Evolutionary conservation across 2,113 vertebrate genomes (phyloP), one percentile per base, ranked within the genome.

Genomic region (Entelurus aequoreus): DNA sequence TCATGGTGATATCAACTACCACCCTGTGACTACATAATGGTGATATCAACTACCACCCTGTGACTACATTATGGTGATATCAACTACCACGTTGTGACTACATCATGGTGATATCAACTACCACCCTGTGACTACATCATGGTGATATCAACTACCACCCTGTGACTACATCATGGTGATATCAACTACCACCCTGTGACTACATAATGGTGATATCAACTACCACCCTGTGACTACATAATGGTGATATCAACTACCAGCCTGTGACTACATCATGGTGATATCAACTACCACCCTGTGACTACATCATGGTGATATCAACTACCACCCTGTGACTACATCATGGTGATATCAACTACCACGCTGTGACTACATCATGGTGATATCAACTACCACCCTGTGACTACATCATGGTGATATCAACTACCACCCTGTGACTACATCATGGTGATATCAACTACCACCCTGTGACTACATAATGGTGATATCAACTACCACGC

Each of bases 231-330:
- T 72, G 75, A n/a, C n/a, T n/a, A n/a, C n/a, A n/a, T n/a, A n/a
- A n/a, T n/a, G n/a, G n/a, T n/a, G n/a, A n/a, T 72, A 65, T 77
- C 78, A 82, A 72, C 68, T 61, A 36, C 61, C 5, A 46, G 55
- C 69, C 65, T 80, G 81, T 72, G 75, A n/a, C n/a, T n/a, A n/a
- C n/a, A n/a, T n/a, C n/a, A n/a, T n/a, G n/a, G n/a, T n/a, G n/a
- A n/a, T 72, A 65, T 77, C 78, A 82, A 72, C 68, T 61, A 36
- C 61, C 5, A 46, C 58, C 69, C 65, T 80, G 81, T 72, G 75
- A n/a, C n/a, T n/a, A n/a, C n/a, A n/a, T n/a, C n/a, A n/a, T n/a
- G n/a, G n/a, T n/a, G n/a, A n/a, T 72, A 65, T 77, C 78, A 82
- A 72, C 68, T 61, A 36, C 61, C 5, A 46, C 58, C 69, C 65